These are phyloP conservation scores for Tiliqua scincoides DNA, from an alignment of 2,113 vertebrate genomes.

Conservation along the genomic window DNA sequence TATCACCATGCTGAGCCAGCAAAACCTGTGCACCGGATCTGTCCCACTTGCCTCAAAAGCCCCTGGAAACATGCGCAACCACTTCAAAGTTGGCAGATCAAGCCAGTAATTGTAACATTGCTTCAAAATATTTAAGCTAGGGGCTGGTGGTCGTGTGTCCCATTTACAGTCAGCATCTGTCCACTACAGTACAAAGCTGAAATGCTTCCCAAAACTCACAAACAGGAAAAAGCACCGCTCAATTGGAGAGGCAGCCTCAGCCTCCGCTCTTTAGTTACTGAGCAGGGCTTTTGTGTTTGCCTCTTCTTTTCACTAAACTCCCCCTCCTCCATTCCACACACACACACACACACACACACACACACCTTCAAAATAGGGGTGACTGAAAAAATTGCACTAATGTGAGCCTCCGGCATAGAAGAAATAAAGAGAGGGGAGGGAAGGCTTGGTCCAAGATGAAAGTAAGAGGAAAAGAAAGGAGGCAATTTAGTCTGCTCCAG, in stretches of 20 bases:
- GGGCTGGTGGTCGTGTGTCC: conserved; percentile 81
- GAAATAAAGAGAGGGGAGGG: conserved; percentile 75
- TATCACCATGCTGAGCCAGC: conserved; percentile 57
- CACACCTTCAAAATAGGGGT: conserved; percentile 69
- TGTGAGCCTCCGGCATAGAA: conserved; percentile 86
- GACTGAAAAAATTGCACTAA: conserved; percentile 84
- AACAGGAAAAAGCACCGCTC: conserved; percentile 81
- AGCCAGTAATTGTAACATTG: conserved; percentile 81
- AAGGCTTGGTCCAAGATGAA: conserved; percentile 92
- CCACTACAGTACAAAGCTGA: conserved; percentile 82
- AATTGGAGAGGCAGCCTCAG: conserved; percentile 64
- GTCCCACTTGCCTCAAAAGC: conserved; percentile 64
- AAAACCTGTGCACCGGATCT: conserved; percentile 74
- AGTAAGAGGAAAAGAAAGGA: conserved; percentile 95
- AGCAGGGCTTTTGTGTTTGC: conserved; percentile 83
- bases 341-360: conserved; percentile 25
- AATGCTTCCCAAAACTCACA: conserved; percentile 80
- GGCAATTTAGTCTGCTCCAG: conserved; percentile 95
- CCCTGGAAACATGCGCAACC: conserved; percentile 62
- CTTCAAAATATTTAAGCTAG: conserved; percentile 87
- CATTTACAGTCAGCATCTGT: conserved; percentile 81
- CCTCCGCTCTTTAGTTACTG: conserved; percentile 77
- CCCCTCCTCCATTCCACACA: conserved; percentile 24
- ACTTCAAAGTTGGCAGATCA: conserved; percentile 79
- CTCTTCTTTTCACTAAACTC: conserved; percentile 52